Conservation (phyloP, 2,113 vertebrate species). For the Lycaon pictus region DNA sequence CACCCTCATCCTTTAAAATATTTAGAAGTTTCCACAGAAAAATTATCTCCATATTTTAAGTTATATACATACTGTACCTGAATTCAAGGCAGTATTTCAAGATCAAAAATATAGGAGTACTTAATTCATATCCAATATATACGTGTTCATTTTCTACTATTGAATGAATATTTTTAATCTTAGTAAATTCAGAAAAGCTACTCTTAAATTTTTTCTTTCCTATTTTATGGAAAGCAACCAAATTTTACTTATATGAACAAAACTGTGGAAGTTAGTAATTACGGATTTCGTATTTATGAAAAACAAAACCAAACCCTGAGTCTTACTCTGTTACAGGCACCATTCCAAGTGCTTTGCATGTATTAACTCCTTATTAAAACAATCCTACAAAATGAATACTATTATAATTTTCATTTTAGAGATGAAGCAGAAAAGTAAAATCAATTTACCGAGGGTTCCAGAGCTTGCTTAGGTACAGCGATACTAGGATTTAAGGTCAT, state of each 20-base stretch:
- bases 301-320: background rate
- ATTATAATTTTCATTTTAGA: conserved; percentile 18
- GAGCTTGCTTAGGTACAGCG: background rate
- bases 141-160: conserved; percentile 17
- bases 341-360: background rate
- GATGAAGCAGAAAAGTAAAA: background rate
- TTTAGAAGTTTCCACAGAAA: conserved; percentile 11
- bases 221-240: conserved; percentile 17
- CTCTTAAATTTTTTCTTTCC: conserved; percentile 38
- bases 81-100: conserved; percentile 31
- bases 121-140: background rate
- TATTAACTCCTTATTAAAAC: conserved; percentile 41
- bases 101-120: background rate
- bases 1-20: conserved; percentile 24
- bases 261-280: conserved; percentile 45
- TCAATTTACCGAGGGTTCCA: background rate
- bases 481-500: background rate
- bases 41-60: conserved; percentile 19
- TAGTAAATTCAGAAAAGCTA: background rate
- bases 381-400: background rate
- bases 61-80: background rate
- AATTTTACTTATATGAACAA: background rate
- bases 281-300: conserved; percentile 1
- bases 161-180: conserved; percentile 36
- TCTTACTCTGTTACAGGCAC: conserved; percentile 17